Conservation (phyloP, 2,797 vertebrate genomes). For the Cyprinella venusta region DNA sequence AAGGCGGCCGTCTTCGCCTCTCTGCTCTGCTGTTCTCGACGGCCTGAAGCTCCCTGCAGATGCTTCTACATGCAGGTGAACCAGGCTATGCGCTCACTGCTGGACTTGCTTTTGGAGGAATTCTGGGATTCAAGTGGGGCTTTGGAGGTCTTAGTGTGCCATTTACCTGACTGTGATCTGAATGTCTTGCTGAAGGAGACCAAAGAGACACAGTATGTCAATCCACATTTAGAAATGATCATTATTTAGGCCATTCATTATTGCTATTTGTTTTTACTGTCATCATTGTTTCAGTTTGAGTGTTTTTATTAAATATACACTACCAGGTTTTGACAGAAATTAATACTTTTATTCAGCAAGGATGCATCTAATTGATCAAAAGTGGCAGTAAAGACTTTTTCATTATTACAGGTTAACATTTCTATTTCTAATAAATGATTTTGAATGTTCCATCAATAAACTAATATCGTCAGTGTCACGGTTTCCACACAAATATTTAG, state of each 20-base stretch:
- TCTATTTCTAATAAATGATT: background rate
- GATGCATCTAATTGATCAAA: background rate
- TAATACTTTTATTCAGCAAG: background rate
- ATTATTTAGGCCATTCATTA: background rate
- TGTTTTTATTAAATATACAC: background rate
- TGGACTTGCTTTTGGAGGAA: constrained; percentile 77
- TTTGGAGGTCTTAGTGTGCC: constrained; percentile 75
- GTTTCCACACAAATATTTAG: background rate
- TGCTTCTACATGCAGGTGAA: constrained; percentile 78
- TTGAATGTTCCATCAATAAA: background rate
- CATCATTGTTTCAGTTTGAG: background rate
- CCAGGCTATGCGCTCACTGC: constrained; percentile 75
- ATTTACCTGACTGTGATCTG: constrained; percentile 79
- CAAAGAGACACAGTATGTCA: constrained; percentile 73
- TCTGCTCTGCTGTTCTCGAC: constrained; percentile 55
- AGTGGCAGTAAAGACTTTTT: background rate
- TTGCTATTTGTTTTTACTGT: background rate
- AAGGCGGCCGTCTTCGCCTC: constrained; percentile 80
- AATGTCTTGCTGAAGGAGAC: constrained; percentile 69
- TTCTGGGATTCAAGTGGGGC: constrained; percentile 73
- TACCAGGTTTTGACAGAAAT: background rate
- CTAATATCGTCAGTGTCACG: background rate
- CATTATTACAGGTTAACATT: background rate
- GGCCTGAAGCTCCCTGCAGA: constrained; percentile 35
- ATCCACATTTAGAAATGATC: background rate